These are phyloP conservation scores for Microctonus aethiopoides DNA, from an alignment of 2,888 invertebrate genomes.

Conservation along the genomic window DNA sequence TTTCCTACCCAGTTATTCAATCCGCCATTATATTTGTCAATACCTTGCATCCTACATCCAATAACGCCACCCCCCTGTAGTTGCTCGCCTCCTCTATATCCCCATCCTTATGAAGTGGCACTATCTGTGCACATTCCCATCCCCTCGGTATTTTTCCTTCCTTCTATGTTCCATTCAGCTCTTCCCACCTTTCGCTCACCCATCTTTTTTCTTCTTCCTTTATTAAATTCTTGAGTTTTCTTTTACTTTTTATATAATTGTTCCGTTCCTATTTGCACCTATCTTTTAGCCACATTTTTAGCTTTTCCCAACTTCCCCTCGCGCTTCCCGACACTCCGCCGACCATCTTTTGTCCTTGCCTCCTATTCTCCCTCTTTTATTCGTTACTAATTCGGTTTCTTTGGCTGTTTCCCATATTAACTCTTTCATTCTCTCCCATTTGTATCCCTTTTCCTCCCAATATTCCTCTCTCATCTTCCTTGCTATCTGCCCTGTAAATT, in stretches of 20 bases:
- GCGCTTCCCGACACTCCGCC: conserved; percentile 9
- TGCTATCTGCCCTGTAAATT: not conserved
- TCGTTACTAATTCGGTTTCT: not conserved
- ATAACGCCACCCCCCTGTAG: no score
- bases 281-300: conserved; percentile 1
- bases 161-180: not conserved
- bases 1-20: no score
- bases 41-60: no score
- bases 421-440: not conserved
- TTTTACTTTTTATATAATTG: conserved; percentile 24
- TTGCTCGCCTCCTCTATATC: no score
- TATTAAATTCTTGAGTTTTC: not conserved
- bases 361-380: not conserved
- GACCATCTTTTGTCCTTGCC: not conserved
- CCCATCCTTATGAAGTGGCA: no score
- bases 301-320: not conserved
- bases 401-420: conserved; percentile 5
- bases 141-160: no score
- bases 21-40: no score
- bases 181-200: not conserved
- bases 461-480: not conserved
- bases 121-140: no score
- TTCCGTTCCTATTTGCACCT: no score
- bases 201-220: not conserved
- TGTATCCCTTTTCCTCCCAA: not conserved